phyloP scores from a whole-genome alignment of 2,113 vertebrate genomes.

The Anolis carolinensis region DNA sequence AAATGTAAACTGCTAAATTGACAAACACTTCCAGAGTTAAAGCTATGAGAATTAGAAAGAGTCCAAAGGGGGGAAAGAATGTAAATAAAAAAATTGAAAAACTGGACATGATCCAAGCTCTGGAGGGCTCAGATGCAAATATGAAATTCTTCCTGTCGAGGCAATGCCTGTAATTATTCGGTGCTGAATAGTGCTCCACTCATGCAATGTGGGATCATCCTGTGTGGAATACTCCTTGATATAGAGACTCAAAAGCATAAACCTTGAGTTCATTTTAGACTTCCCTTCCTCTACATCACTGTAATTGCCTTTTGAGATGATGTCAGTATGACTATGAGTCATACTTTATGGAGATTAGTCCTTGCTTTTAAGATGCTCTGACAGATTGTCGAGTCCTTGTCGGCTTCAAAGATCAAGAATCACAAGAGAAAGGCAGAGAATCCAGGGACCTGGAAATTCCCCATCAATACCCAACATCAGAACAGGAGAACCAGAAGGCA shows the following conservation, averaged over 20 bases:
- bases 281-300: background rate
- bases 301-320: background rate
- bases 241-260: background rate
- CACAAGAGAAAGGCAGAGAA: no score
- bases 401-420: no score
- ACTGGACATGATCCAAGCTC: background rate
- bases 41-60: background rate
- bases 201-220: background rate
- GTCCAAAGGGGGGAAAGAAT: background rate
- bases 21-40: background rate
- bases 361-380: no score
- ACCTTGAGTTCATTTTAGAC: no score
- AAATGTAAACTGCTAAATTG: conserved; percentile 9
- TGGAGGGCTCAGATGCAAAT: background rate
- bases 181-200: background rate
- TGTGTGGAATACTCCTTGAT: background rate
- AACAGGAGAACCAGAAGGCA: no score
- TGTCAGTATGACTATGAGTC: background rate
- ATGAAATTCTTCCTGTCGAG: background rate
- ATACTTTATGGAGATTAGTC: no score
- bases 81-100: no score
- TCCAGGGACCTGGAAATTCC: no score
- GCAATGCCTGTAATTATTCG: background rate
- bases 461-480: no score
- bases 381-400: no score